Conservation (phyloP, 35 echinoderm and acorn worm species). For the Eucidaris tribuloides region DNA sequence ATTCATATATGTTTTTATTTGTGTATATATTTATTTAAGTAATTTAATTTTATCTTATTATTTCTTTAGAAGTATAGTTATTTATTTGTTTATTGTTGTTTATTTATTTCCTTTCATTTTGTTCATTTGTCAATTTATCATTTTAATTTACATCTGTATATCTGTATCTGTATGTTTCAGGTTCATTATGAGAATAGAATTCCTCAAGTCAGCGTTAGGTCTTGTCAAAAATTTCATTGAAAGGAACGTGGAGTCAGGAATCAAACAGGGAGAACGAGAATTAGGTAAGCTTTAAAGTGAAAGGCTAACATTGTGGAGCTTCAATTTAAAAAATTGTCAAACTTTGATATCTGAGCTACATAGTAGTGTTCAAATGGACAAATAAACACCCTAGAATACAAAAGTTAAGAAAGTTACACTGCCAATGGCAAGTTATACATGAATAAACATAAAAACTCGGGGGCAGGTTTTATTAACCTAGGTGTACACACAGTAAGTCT, state of each 20-base stretch:
- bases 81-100: neutral
- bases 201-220: conserved; percentile 57
- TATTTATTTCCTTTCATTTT: neutral
- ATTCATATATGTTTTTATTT: no score
- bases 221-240: conserved; percentile 69
- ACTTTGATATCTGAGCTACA: no score
- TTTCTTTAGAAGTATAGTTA: neutral
- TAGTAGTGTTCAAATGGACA: no score
- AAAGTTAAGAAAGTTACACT: no score
- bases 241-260: conserved; percentile 40
- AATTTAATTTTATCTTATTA: neutral
- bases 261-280: conserved; percentile 37
- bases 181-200: conserved; percentile 46
- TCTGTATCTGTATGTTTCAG: conserved; percentile 13
- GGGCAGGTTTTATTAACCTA: no score
- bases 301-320: no score
- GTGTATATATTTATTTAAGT: neutral
- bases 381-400: no score
- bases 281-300: conserved; percentile 44
- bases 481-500: no score
- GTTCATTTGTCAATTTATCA: neutral
- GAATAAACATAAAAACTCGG: no score
- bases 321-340: no score
- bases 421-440: no score
- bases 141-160: neutral